Base-by-base conservation (phyloP, 2,797 vertebrate genomes). In the Eleutherodactylus coqui region DNA sequence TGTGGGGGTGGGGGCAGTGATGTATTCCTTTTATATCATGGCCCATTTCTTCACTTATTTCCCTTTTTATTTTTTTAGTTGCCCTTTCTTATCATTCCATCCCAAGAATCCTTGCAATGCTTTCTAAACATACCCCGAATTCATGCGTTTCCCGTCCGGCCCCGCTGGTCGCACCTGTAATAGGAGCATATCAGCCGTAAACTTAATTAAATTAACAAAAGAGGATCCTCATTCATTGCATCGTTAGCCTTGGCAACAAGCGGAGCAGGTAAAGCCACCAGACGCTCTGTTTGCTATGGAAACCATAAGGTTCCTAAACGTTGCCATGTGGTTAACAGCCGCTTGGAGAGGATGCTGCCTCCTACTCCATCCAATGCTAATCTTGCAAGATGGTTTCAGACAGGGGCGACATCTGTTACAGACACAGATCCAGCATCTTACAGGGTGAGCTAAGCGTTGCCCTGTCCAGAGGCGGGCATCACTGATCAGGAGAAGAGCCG, bases 161-260 rank as follows among this genome's bases (percentile, higher is more conserved):
- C 38, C n/a, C 58, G 51, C 67, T 83, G 51, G 14, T 60, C 27
- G 24, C 38, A 82, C 49, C 81, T 58, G 67, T 32, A 75, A 2
- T 45, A 10, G 41, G 32, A 72, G 49, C 41, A 17, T 80, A 53
- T 79, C 64, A 47, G 38, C 34, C n/a, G 29, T 55, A 60, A 83
- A 85, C 79, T 82, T 73, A 60, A 83, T 83, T 83, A 83, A 83
- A 83, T 73, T 79, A 87, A 87, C 75, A 87, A 87, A 87, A 84
- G 81, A 83, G 77, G 76, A 69, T 81, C 77, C 24, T 49, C 64
- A 80, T 67, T 67, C 55, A 80, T 73, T 80, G 82, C 77, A 80
- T 87, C 86, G 49, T 85, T 85, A 84, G 77, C 86, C 86, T 85
- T 84, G 86, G 77, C 86, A 85, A 87, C 82, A 53, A 58, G 86